Base-by-base conservation (phyloP, 2,797 vertebrate genomes). In the Cygnus olor region DNA sequence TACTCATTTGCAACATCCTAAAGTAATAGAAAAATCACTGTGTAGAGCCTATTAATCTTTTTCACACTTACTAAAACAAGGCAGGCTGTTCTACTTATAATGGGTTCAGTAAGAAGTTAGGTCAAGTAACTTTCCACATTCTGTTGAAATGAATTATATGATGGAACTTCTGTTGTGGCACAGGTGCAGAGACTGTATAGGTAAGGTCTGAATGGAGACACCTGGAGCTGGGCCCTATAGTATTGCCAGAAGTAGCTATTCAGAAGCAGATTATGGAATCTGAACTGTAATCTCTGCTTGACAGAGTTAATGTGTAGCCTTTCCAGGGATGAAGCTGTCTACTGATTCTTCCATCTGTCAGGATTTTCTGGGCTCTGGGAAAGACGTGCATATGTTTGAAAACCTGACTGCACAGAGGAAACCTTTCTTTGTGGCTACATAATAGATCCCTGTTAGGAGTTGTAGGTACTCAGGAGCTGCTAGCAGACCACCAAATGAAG, bases 251-350 rank as follows among this genome's bases (percentile, higher is more conserved):
- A 93, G 88, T 68, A 93, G 71, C 56, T 92, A 57, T 96, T 95
- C 71, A 85, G 65, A 57, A 83, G 64, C 90, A 95, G 92, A 95
- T 96, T 95, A 93, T 94, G 65, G 96, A 95, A 95, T 94, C 47
- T 94, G 81, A 92, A 24, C 90, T 93, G 86, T 92, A 95, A 95
- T 96, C 96, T 94, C 68, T 89, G 56, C 28, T 80, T 93, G 81
- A 89, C 84, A 87, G 78, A 82, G 86, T 93, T 87, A 90, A 96
- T 90, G 86, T 95, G 71, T 57, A 93, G 93, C 68, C 76, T 94
- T 95, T 94, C 74, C 71, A 90, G 84, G 68, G 74, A 61, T 90
- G 88, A 92, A 82, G 51, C 88, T 95, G 76, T 93, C 95, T 94
- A 94, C 77, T 93, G 80, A 36, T 74, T 94, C 84, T 95, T 95